Evolutionary conservation across 2,888 invertebrate species (phyloP).

Genomic region (Arge pagana): DNA sequence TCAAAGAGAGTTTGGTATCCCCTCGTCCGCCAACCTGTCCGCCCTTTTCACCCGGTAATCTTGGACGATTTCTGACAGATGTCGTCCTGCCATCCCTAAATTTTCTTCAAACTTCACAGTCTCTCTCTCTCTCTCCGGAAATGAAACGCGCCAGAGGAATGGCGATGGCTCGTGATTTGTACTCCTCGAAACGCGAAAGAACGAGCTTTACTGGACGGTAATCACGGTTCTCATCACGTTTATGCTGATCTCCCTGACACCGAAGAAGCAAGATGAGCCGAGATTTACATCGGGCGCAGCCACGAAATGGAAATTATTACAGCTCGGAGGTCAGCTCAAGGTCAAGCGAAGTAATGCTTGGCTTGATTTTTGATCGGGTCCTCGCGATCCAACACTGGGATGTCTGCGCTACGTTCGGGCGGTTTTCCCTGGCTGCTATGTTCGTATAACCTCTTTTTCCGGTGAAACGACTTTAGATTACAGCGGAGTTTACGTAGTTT

Average conservation of each 20-base stretch:
- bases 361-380: not conserved
- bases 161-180: too few relatives aligned
- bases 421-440: not conserved
- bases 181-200: constrained; percentile 1
- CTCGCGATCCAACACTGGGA: not conserved
- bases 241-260: not conserved
- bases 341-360: not conserved
- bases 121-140: too few relatives aligned
- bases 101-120: too few relatives aligned
- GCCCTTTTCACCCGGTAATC: too few relatives aligned
- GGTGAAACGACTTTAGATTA: constrained; percentile 18
- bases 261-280: not conserved
- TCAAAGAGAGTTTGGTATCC: too few relatives aligned
- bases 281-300: not conserved
- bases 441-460: constrained; percentile 10
- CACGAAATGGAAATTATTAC: not conserved
- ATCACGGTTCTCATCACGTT: not conserved
- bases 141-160: too few relatives aligned
- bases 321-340: not conserved
- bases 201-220: constrained; percentile 2
- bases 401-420: not conserved
- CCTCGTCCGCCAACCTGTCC: too few relatives aligned
- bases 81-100: too few relatives aligned
- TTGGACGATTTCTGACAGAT: too few relatives aligned
- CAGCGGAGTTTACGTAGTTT: constrained; percentile 15